Evolutionary conservation across 2,113 vertebrate species (phyloP), one percentile per base, ranked within the genome.

Genomic region (Saccopteryx bilineata): DNA sequence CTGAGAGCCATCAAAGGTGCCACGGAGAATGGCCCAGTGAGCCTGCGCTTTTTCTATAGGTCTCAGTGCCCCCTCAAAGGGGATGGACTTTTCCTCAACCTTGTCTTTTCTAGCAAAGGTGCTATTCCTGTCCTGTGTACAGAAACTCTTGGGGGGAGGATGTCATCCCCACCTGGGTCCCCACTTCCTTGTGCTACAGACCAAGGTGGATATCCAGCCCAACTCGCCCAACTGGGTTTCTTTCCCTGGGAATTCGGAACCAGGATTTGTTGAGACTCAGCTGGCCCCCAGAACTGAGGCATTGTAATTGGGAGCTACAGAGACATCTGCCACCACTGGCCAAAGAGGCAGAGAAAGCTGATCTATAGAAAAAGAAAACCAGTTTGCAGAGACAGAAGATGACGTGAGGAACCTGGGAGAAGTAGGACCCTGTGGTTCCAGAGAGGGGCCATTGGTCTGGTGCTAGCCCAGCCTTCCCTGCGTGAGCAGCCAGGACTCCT

Each of bases 341-440:
- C 39, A 33, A 74, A 48, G 80, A 61, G 4, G 17, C 76, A 74
- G 71, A 71, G n/a, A 78, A 56, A 7, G 26, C 15, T 13, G 8
- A 26, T 50, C 65, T 84, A 11, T 19, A 80, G 23, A 65, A 69
- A 56, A 31, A 74, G n/a, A 23, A 69, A 71, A 14, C 15, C 19
- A 0, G 48, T 60, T 68, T 24, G n/a, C 81, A 65, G 75, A 65
- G 48, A 76, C 28, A 33, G 26, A 80, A 66, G 28, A n/a, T 46
- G 18, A 10, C 15, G 6, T 5, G 12, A 33, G 61, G 56, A 28
- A 12, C n/a, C 21, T 1, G 9, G 58, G 72, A 19, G 23, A 56
- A 39, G n/a, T 11, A 1, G 54, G 7, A 50, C n/a, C 18, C 10
- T 2, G 23, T 9, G 0, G 65, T 31, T 33, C 9, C 7, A 0